phyloP scores from a whole-genome alignment of 2,113 vertebrate genomes.

The Ellobius talpinus region DNA sequence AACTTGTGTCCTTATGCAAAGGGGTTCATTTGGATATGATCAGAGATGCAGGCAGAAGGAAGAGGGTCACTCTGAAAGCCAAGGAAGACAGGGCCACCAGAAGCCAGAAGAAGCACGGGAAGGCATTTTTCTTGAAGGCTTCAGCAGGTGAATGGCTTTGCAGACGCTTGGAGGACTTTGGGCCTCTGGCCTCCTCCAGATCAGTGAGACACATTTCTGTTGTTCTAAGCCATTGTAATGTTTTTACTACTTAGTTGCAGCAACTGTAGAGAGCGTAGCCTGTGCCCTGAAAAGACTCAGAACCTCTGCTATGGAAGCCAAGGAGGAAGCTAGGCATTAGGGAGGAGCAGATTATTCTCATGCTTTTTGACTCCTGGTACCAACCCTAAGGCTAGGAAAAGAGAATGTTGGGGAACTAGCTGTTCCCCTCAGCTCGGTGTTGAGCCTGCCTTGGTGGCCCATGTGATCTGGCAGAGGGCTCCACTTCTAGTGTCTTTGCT shows the following conservation, averaged over 20 bases:
- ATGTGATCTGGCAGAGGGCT: neutral
- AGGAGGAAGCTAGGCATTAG: neutral
- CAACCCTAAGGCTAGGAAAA: neutral
- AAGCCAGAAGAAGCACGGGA: neutral
- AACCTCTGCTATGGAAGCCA: neutral
- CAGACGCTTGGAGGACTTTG: neutral
- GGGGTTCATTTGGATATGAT: neutral
- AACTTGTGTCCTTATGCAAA: neutral
- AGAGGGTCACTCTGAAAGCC: neutral
- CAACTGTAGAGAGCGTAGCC: neutral
- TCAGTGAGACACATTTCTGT: neutral
- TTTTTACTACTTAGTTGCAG: neutral
- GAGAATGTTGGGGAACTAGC: neutral
- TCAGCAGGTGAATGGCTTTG: neutral
- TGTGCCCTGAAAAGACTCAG: neutral
- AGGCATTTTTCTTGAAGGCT: neutral
- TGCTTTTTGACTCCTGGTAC: neutral
- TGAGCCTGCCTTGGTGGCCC: neutral
- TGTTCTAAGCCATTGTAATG: neutral
- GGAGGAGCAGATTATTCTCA: neutral
- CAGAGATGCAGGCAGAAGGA: neutral
- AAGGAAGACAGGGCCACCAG: neutral
- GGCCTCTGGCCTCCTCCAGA: neutral
- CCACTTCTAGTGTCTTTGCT: neutral
- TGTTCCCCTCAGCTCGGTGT: neutral